These are phyloP conservation scores for Rhynchopsitta pachyrhyncha DNA, from an alignment of 2,113 vertebrate genomes.

Conservation along the genomic window DNA sequence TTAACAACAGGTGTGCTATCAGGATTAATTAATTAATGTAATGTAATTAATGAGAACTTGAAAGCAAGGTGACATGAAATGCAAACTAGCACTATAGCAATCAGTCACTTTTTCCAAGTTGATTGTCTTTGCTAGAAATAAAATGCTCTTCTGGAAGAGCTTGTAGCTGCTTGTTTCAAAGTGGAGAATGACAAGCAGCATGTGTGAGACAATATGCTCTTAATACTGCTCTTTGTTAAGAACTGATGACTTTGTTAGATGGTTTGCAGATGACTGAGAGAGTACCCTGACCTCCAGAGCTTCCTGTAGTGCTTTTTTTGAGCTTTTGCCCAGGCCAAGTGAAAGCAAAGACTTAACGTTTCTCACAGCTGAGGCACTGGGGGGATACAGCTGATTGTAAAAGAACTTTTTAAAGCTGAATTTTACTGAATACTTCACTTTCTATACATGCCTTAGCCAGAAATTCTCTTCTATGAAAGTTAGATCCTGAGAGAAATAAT, in stretches of 20 bases:
- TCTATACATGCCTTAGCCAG: background rate
- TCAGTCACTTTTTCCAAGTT: conserved; percentile 54
- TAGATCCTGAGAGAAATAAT: background rate
- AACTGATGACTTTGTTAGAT: background rate
- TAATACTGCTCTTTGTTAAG: background rate
- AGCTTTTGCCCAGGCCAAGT: background rate
- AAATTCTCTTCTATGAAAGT: background rate
- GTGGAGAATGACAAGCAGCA: conserved; percentile 3
- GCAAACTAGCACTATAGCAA: conserved; percentile 39
- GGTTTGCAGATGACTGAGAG: background rate
- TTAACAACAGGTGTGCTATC: conserved; percentile 63
- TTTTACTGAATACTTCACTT: background rate
- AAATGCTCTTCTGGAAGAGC: conserved; percentile 5
- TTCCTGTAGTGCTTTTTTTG: background rate
- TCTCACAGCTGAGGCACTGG: background rate
- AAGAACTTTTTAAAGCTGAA: background rate
- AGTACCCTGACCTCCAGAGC: background rate
- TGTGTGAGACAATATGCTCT: conserved; percentile 11
- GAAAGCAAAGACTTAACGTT: background rate
- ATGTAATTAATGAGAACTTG: conserved; percentile 65
- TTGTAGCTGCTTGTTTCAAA: conserved; percentile 22
- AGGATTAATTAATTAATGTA: conserved; percentile 65
- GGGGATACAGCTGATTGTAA: background rate
- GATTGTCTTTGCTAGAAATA: conserved; percentile 39
- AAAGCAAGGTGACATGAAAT: conserved; percentile 68